Base-by-base conservation (phyloP, 2,888 invertebrate species). In the Zhengitettix transpicula region DNA sequence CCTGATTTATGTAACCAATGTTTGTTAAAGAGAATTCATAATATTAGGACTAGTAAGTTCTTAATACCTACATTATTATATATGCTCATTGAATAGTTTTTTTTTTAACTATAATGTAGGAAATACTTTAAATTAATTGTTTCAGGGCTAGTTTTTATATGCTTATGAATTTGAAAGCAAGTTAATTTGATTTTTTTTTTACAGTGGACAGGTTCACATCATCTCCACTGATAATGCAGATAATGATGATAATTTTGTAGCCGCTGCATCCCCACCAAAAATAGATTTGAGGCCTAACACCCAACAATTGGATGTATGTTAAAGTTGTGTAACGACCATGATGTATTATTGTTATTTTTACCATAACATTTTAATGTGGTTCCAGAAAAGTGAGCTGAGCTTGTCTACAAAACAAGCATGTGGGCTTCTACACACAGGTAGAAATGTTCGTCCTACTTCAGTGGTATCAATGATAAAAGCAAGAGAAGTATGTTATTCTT, bases 381-480 rank as follows among this genome's bases (percentile, higher is more conserved):
- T 71, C 56, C 67, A 79, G 79, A 72, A 71, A 67, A 79, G 77
- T 66, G 77, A 78, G 67, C 74, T 78, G 67, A 75, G 74, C 56
- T 66, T 74, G 17, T 68, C 72, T 1, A 78, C 77, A 0, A 75
- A 73, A 65, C 73, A 73, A 66, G 73, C 75, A 9, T 74, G 75
- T 62, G 78, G 78, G 42, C 66, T 75, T 14, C 56, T 66, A 15
- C 64, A 69, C 10, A 61, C 65, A 55, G 63, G 56, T 52, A 62
- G 63, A 3, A 63, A 63, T 42, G 66, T 67, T 52, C 65, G 64
- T 40, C 69, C 71, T 54, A 57, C 65, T 14, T 71, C 72, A 55
- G 69, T 78, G 3, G 67, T 74, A 7, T 68, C 72, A 3, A 73
- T 78, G 74, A 67, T 78, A 61, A 67, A 71, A 57, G 74, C 69